Base-by-base conservation (phyloP, 2,113 vertebrate species). In the Chionis minor region DNA sequence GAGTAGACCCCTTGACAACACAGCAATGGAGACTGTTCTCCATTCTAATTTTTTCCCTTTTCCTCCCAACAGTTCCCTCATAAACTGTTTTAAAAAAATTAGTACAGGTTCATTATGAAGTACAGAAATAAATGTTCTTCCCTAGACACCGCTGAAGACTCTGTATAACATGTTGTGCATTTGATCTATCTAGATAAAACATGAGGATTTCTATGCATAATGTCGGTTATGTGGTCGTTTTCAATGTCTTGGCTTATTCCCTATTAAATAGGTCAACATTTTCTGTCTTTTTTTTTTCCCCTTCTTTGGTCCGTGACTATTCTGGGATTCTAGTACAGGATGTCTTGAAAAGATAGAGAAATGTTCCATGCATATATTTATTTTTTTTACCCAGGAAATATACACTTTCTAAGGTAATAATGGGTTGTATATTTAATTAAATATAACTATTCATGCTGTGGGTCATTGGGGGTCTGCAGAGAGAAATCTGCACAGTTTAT, bases 211-310 rank as follows among this genome's bases (percentile, higher is more conserved):
- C 58, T 69, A 10, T 92, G 67, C 75, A 18, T 86, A 42, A 66
- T 63, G 21, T 52, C 7, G 3, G 52, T 81, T 69, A 67, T 28
- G 63, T 74, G 51, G 74, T 91, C 44, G 33, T 66, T 95, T 92
- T 74, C 72, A 84, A 10, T 35, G 45, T 77, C 70, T 94, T 84
- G 65, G 28, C 20, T 91, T 89, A 81, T 55, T 92, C 38, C 9
- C 4, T 81, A 49, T 72, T 90, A 93, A 91, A 85, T 92, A 96
- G 89, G 91, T 86, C 86, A 86, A 70, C 30, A 38, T 56, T 71
- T 59, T 67, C 7, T 49, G 38, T 38, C 38, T 5, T 12, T 14
- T 16, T 5, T 6, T n/a, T 17, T 21, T 20, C 20, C 47, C 8
- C 23, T 35, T 49, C 42, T 40, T 73, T 81, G 5, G 8, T 33